phyloP scores from a whole-genome alignment of 2,113 vertebrate genomes.

The Mixornis gularis region DNA sequence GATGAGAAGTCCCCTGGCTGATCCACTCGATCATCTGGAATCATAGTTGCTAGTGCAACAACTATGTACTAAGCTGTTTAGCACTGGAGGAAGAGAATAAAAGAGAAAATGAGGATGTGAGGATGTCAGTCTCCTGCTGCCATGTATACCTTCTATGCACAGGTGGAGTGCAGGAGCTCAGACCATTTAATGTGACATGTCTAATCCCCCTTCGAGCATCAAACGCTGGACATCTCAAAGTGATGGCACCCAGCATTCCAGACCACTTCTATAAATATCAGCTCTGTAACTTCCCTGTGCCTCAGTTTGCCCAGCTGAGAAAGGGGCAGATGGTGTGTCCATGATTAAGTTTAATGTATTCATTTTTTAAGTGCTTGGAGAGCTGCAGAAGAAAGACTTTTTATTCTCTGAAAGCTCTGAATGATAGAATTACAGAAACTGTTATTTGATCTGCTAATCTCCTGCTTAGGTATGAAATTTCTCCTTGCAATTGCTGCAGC shows the following conservation, averaged over 20 bases:
- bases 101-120: neutral
- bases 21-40: neutral
- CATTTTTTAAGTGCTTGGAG: neutral
- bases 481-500: neutral
- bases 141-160: neutral
- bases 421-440: neutral
- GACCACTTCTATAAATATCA: neutral
- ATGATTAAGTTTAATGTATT: neutral
- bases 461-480: neutral
- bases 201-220: neutral
- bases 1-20: neutral
- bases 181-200: neutral
- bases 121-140: neutral
- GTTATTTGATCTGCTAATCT: conserved; percentile 11
- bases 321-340: neutral
- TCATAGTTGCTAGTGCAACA: neutral
- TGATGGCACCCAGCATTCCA: neutral
- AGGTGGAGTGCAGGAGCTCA: neutral
- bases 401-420: neutral
- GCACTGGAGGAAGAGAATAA: neutral
- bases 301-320: neutral
- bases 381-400: neutral
- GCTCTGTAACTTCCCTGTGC: neutral
- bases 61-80: neutral
- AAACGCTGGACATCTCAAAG: neutral